phyloP scores from a whole-genome alignment of 1,140 invertebrate genomes.

The Chlorops oryzae region DNA sequence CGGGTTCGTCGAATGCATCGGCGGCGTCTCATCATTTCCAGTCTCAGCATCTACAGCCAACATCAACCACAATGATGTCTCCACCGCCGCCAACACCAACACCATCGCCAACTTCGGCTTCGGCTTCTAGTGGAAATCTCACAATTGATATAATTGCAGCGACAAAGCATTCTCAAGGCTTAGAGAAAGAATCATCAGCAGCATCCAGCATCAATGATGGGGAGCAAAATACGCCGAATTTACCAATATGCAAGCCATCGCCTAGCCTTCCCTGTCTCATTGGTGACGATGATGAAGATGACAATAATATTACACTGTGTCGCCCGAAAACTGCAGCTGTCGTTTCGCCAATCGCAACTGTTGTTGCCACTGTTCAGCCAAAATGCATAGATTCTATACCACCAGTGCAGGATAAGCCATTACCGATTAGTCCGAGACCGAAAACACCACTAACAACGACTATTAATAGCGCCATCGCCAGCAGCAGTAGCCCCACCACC shows the following conservation, averaged over 20 bases:
- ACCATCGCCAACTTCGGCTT: not conserved
- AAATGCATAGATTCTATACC: constrained; percentile 43
- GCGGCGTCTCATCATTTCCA: constrained; percentile 6
- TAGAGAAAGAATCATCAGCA: constrained; percentile 3
- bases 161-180: constrained; percentile 27
- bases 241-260: constrained; percentile 41
- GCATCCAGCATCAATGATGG: constrained; percentile 19
- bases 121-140: constrained; percentile 21
- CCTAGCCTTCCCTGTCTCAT: constrained; percentile 41
- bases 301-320: too few species aligned
- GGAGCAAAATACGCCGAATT: constrained; percentile 12
- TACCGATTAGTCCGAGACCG: constrained; percentile 56
- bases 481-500: not conserved
- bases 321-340: constrained; percentile 8
- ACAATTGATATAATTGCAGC: constrained; percentile 41
- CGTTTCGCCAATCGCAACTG: constrained; percentile 5
- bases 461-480: not conserved
- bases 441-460: constrained; percentile 47
- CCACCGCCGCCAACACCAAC: constrained; percentile 11
- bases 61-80: not conserved
- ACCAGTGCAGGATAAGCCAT: constrained; percentile 47
- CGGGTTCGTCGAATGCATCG: constrained; percentile 51
- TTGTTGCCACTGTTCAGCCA: constrained; percentile 34
- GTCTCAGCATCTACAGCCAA: constrained; percentile 4
- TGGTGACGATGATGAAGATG: constrained; percentile 38